Evolutionary conservation across 2,888 invertebrate genomes (phyloP), one percentile per base, ranked within the genome.

Genomic region (Amblyjoppa proteus): DNA sequence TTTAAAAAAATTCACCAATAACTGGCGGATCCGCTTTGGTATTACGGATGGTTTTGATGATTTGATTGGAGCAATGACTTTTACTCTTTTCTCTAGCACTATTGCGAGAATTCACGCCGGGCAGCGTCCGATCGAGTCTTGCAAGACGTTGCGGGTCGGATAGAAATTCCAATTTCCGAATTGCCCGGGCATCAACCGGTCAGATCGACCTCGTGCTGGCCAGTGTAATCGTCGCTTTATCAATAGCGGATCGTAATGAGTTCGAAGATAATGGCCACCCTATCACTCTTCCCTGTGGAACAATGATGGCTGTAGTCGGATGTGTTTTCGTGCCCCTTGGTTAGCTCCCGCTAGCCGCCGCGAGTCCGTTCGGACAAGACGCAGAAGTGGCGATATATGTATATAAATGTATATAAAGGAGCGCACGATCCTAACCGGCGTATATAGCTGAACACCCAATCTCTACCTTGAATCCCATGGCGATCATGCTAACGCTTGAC

Each of bases 231-330:
- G 91, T 89, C 88, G 91, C 90, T 92, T 93, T 94, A 94, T 94
- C 94, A 93, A 94, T 92, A 92, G 92, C 91, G 91, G 92, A 94
- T 94, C 93, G 93, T 93, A 94, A 94, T 92, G 93, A 93, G 93
- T 92, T 92, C 91, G 90, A 91, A 93, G 93, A 93, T 93, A 93
- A 93, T 92, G 90, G 91, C 88, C 68, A 90, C 89, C 91, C 92
- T 92, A 93, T 93, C 93, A 92, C 92, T 93, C 94, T 92, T 92
- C 88, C 83, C 89, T 85, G 89, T 89, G 90, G 87, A 93, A 93
- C 94, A 92, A 94, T 94, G 94, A 94, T 93, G 92, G 94, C 93
- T 93, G 92, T 91, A 90, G 87, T 89, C 89, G 88, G 88, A 87
- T 86, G 88, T 88, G 91, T 92, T 92, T 91, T 91, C 92, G 91